Evolutionary conservation across 2,113 vertebrate genomes (phyloP), one percentile per base, ranked within the genome.

Genomic region (Pipra filicauda): DNA sequence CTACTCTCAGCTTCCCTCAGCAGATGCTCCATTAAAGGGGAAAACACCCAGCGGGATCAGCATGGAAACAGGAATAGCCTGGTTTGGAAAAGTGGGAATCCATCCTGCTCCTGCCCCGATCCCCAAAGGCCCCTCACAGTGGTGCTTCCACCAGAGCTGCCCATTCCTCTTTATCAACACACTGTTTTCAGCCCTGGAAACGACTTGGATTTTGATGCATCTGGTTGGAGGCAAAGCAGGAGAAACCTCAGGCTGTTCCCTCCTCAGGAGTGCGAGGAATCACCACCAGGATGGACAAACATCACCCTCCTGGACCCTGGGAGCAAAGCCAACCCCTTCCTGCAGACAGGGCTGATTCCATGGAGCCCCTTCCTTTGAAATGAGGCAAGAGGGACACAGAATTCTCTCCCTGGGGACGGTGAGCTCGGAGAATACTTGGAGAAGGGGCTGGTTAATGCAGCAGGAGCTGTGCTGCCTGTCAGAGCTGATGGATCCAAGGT

Each of bases 401-500:
- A 8, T 2, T 7, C 48, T 12, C 18, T 57, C 57, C n/a, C 16
- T 23, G 24, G 55, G n/a, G 48, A 59, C 16, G 46, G 61, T 1
- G 7, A 81, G 85, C 59, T 83, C 33, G 11, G 48, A 16, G 87
- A 31, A 49, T 43, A 28, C 62, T 9, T 89, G 89, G 84, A 81
- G 88, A 94, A 43, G n/a, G 39, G 76, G 44, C 19, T 41, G 44
- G 76, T 73, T 74, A 30, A 39, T 3, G 18, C 2, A 92, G 52
- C 83, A 95, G 78, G 88, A 2, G 2, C 54, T 51, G 67, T 5
- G 9, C 54, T 65, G 54, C 86, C 67, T 82, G 84, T 74, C 90
- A 65, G 91, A 62, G 78, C 41, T n/a, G 66, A 66, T 28, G 26
- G 69, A 75, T 97, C 94, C 95, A 97, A 97, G 89, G 93, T 91